phyloP scores from a whole-genome alignment of 2,797 vertebrate genomes.

The Phrynocephalus vlangalii region DNA sequence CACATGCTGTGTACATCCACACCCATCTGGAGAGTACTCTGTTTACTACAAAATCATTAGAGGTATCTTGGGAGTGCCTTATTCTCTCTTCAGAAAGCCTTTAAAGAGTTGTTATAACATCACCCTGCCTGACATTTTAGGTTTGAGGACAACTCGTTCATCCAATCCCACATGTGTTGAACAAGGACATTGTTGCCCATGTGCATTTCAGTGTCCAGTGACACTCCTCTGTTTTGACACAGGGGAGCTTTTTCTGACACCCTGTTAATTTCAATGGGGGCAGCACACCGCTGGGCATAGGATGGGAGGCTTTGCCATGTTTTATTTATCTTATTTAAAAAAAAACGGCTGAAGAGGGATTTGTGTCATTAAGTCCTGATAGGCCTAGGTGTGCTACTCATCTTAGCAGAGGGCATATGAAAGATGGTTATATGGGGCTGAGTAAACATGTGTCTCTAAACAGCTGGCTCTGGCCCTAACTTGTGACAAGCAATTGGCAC shows the following conservation, averaged over 20 bases:
- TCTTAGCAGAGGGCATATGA: conserved; percentile 46
- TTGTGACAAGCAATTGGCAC: conserved; percentile 56
- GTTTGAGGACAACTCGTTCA: conserved; percentile 27
- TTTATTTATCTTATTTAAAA: not conserved
- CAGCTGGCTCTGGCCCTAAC: conserved; percentile 50
- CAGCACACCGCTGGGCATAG: not conserved
- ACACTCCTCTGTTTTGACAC: not conserved
- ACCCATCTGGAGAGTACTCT: too few relatives aligned
- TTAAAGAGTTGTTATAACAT: not conserved
- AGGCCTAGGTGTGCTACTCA: conserved; percentile 7
- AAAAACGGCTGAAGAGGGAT: not conserved
- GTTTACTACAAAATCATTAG: not conserved
- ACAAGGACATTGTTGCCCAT: not conserved
- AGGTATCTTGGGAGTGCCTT: not conserved
- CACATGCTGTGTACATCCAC: too few relatives aligned
- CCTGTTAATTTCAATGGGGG: not conserved
- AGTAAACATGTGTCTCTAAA: conserved; percentile 46
- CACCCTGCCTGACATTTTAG: not conserved
- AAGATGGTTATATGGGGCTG: not conserved
- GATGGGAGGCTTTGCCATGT: not conserved
- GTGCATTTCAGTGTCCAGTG: too few relatives aligned
- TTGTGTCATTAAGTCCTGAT: not conserved
- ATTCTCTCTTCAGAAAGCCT: too few relatives aligned
- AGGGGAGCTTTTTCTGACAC: not conserved
- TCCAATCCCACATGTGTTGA: not conserved